These are phyloP conservation scores for Drosophila ercepeae DNA, from an alignment of 1,140 invertebrate species.

Conservation along the genomic window DNA sequence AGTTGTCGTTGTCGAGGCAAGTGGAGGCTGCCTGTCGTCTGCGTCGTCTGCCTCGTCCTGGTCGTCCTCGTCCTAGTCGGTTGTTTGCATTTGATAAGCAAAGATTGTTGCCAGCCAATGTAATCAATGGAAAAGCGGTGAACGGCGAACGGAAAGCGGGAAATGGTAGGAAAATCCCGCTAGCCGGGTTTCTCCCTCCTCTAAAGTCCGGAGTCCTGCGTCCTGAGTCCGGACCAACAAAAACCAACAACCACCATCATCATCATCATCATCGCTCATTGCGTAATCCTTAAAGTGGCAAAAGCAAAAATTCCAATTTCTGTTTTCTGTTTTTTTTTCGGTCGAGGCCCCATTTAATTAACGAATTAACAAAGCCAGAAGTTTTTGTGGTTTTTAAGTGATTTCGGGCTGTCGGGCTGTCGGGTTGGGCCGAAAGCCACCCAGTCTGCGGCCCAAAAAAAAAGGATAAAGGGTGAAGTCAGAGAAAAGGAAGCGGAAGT, in stretches of 20 bases:
- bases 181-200: too few relatives aligned
- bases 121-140: slow-evolving; percentile 60
- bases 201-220: too few relatives aligned
- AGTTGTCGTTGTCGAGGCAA: slow-evolving; percentile 61
- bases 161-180: neutral
- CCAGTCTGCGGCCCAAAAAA: neutral
- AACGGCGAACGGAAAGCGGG: slow-evolving; percentile 6
- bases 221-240: too few relatives aligned
- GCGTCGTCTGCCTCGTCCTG: slow-evolving; percentile 15
- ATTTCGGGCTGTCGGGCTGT: too few relatives aligned
- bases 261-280: slow-evolving; percentile 36
- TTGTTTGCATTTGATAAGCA: slow-evolving; percentile 76
- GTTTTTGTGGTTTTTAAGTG: slow-evolving; percentile 78
- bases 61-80: slow-evolving; percentile 8
- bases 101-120: slow-evolving; percentile 69
- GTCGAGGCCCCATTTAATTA: slow-evolving; percentile 76
- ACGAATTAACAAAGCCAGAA: slow-evolving; percentile 81
- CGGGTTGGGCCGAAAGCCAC: too few relatives aligned
- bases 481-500: neutral
- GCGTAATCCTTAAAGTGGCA: slow-evolving; percentile 71
- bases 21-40: slow-evolving; percentile 25
- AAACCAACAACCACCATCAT: too few relatives aligned
- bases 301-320: slow-evolving; percentile 9
- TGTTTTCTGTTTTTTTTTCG: slow-evolving; percentile 24
- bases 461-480: neutral